Base-by-base conservation (phyloP, 2,113 vertebrate genomes). In the Colius striatus region DNA sequence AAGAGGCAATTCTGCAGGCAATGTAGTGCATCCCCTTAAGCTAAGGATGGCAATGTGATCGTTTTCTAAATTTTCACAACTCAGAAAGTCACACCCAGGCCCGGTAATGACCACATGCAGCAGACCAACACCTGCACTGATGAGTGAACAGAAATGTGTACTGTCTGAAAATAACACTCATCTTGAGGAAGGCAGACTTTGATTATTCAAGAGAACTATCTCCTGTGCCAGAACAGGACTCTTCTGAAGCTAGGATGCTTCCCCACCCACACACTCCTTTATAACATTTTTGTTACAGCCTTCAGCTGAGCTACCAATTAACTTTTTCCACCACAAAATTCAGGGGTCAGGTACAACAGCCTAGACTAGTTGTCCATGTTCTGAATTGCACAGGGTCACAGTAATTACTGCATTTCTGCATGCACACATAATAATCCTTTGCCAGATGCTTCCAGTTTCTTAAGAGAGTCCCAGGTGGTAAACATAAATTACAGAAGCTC, bases 401-500 rank as follows among this genome's bases (percentile, higher is more conserved):
- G 47, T 43, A 58, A 22, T 38, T 60, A 15, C 6, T 60, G 47
- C 8, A 2, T 62, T 90, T 71, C 45, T 71, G 34, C 26, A 36
- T 32, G 41, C 3, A 30, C 41, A 51, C 19, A 1, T 55, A 61
- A 34, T 6, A 48, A 48, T 32, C 26, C 13, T 45, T 26, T 78
- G 34, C 32, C 58, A 73, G 16, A 51, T 43, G 23, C 20, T 80
- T 65, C 50, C 22, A 63, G 45, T 67, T 90, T 62, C 47, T 66
- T 53, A 63, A 58, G 47, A 58, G 47, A 81, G 53, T 55, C 43
- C 63, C 65, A 87, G 73, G 57, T 87, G 48, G 38, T 89, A 92
- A 89, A 89, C 20, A 5, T 84, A 68, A 81, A 86, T 92, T 90
- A 89, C 70, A 72, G 79, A 83, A 92, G 80, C 66, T 95, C 81